These are phyloP conservation scores for Distichodus sexfasciatus DNA, from an alignment of 2,797 vertebrate genomes.

Conservation along the genomic window DNA sequence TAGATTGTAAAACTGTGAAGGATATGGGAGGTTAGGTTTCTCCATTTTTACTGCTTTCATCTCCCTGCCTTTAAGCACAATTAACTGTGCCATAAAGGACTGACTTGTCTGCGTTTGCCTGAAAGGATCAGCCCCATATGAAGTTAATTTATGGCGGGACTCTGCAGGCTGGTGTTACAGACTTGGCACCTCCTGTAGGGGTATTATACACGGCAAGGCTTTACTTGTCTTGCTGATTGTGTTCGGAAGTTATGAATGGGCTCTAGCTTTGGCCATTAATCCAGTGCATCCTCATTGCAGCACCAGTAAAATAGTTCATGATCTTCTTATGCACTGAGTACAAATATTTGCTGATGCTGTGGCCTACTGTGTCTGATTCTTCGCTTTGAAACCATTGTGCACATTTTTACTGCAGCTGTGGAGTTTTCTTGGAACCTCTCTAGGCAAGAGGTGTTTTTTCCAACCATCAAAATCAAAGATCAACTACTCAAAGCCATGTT, in stretches of 20 bases:
- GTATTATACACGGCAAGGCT: slow-evolving; percentile 59
- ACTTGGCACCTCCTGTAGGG: slow-evolving; percentile 59
- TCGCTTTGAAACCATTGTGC: not conserved
- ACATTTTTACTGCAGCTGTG: too few species aligned
- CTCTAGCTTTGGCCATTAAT: slow-evolving; percentile 33
- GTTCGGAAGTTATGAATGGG: slow-evolving; percentile 55
- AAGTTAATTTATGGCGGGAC: slow-evolving; percentile 63
- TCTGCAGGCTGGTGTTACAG: slow-evolving; percentile 58
- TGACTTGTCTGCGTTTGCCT: slow-evolving; percentile 42
- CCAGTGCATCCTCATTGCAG: not conserved
- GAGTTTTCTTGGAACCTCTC: slow-evolving; percentile 43
- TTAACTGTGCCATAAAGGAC: slow-evolving; percentile 54
- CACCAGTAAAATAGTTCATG: too few species aligned
- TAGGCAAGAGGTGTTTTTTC: slow-evolving; percentile 56
- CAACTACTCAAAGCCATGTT: slow-evolving; percentile 51
- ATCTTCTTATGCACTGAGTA: too few species aligned
- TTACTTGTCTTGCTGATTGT: slow-evolving; percentile 47
- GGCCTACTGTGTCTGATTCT: too few species aligned
- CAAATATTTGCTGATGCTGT: too few species aligned
- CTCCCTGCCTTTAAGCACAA: slow-evolving; percentile 54
- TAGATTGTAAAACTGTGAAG: slow-evolving; percentile 59
- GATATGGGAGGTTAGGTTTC: slow-evolving; percentile 42
- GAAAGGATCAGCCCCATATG: slow-evolving; percentile 50
- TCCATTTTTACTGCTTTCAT: slow-evolving; percentile 52
- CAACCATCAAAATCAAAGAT: slow-evolving; percentile 51